Conservation (phyloP, 2,113 vertebrate genomes). For the Phainopepla nitens region DNA sequence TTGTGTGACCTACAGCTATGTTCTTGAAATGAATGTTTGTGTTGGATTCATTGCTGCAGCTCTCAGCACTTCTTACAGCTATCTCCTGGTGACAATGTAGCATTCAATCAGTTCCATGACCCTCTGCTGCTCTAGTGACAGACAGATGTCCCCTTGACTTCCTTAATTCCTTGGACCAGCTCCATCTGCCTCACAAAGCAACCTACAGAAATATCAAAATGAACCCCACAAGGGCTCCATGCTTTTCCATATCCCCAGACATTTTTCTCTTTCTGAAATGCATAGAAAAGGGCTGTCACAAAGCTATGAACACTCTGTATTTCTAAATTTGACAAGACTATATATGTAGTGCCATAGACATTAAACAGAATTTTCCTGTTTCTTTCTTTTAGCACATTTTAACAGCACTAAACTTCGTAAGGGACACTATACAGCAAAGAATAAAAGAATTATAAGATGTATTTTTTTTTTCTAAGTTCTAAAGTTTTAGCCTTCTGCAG, state of each 20-base stretch:
- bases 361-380: background rate
- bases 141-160: background rate
- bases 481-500: background rate
- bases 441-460: background rate
- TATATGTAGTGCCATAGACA: background rate
- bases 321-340: background rate
- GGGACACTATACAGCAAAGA: background rate
- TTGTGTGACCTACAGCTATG: background rate
- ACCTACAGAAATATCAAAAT: background rate
- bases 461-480: background rate
- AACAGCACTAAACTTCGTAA: background rate
- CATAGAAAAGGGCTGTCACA: background rate
- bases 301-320: background rate
- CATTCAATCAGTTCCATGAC: background rate
- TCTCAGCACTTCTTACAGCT: conserved; percentile 21
- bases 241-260: background rate
- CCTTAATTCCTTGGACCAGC: background rate
- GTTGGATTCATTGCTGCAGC: background rate
- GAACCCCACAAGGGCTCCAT: background rate
- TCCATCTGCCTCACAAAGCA: background rate
- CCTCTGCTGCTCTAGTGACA: background rate
- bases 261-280: background rate
- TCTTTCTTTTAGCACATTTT: background rate
- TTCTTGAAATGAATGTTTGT: conserved; percentile 11
- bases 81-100: background rate